These are phyloP conservation scores for Procavia capensis DNA, from an alignment of 2,113 vertebrate species.

Conservation along the genomic window DNA sequence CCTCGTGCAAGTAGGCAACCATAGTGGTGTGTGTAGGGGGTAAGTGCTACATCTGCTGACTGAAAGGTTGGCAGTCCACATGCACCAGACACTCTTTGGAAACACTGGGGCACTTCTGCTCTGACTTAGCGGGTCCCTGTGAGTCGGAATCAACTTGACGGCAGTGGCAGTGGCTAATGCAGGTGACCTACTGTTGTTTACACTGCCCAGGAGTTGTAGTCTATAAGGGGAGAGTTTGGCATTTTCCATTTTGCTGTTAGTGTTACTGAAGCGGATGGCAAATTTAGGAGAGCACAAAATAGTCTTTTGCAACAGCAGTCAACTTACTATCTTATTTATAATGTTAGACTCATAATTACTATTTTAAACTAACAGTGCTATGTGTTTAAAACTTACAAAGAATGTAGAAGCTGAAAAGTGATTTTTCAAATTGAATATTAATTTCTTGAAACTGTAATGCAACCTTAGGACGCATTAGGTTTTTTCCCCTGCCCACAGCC, in stretches of 20 bases:
- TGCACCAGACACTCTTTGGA: no score
- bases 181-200: not conserved
- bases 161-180: no score
- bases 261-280: not conserved
- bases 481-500: not conserved
- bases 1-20: no score
- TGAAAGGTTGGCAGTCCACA: no score
- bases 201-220: not conserved
- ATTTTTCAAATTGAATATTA: not conserved
- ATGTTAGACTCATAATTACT: conserved; percentile 29
- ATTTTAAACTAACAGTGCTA: not conserved
- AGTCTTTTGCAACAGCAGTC: not conserved
- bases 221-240: not conserved
- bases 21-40: no score
- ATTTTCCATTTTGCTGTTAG: not conserved
- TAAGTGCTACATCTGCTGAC: no score
- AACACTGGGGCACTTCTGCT: no score
- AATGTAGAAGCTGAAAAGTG: not conserved
- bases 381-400: not conserved
- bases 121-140: no score
- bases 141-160: no score
- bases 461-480: not conserved
- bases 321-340: not conserved
- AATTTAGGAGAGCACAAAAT: not conserved
- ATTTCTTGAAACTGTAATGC: conserved; percentile 28